Conservation (phyloP, 2,797 vertebrate species). For the Octomys mimax region DNA sequence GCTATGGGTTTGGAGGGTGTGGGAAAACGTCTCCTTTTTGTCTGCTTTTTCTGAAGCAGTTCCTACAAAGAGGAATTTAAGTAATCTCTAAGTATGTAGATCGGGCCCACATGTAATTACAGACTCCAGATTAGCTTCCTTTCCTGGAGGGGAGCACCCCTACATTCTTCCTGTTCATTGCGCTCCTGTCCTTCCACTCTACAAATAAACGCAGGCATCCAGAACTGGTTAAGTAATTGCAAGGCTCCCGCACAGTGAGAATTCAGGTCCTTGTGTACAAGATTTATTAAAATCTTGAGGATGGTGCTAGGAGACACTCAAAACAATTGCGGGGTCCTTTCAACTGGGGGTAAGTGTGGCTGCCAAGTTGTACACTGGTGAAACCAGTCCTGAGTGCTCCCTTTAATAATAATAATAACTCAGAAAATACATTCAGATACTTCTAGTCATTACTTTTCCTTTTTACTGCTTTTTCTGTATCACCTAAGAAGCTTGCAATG, state of each 20-base stretch:
- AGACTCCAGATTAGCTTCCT: background rate
- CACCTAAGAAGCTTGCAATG: background rate
- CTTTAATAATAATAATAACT: background rate
- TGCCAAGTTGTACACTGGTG: too few species aligned
- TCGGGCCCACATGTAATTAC: background rate
- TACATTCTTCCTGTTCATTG: background rate
- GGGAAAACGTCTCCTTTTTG: background rate
- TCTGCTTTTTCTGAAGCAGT: background rate
- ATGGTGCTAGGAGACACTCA: background rate
- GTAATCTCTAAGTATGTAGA: background rate
- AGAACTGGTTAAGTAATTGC: background rate
- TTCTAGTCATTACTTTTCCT: background rate
- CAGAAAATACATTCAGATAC: background rate
- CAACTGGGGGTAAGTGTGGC: background rate
- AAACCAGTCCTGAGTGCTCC: background rate
- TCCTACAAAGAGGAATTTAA: background rate
- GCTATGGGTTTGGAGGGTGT: background rate
- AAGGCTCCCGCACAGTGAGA: background rate
- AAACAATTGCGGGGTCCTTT: background rate
- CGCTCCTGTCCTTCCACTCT: background rate
- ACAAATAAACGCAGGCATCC: background rate
- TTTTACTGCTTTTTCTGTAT: background rate
- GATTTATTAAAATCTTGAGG: constrained; percentile 29
- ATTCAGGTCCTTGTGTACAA: background rate
- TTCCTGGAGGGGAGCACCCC: background rate